These are phyloP conservation scores for Melipona bicolor DNA, from an alignment of 2,888 invertebrate species.

Conservation along the genomic window DNA sequence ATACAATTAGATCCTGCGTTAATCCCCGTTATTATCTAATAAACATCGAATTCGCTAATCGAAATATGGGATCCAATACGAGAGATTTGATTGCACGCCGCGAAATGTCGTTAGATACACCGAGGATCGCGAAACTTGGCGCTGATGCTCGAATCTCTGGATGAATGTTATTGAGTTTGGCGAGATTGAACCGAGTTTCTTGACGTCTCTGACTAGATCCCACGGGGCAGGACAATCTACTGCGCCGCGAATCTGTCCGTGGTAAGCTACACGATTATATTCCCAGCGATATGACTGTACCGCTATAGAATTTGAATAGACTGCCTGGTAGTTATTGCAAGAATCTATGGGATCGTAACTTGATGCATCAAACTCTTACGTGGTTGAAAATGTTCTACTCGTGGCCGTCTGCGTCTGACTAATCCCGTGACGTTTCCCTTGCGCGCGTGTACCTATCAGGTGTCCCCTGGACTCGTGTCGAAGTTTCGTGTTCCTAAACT, in stretches of 20 bases:
- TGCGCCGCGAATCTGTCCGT: constrained; percentile 12
- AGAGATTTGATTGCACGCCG: neutral
- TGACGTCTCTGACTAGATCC: neutral
- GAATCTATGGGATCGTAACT: neutral
- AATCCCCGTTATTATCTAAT: neutral
- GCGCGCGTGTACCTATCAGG: neutral
- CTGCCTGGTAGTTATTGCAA: constrained; percentile 30
- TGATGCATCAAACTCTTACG: constrained; percentile 6
- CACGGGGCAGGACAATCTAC: constrained; percentile 4
- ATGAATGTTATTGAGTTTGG: constrained; percentile 15
- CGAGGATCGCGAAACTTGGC: neutral
- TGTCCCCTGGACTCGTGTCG: too few relatives aligned
- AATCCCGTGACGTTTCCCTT: constrained; percentile 24
- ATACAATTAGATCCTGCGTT: constrained; percentile 1
- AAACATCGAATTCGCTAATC: constrained; percentile 9
- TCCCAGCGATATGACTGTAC: neutral
- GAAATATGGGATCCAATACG: neutral
- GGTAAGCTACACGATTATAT: neutral
- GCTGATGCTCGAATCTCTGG: neutral
- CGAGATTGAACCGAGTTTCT: neutral
- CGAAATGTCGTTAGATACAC: neutral
- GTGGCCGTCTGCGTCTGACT: constrained; percentile 6
- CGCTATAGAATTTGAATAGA: constrained; percentile 15
- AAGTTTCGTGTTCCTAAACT: neutral
- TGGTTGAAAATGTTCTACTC: neutral